Base-by-base conservation (phyloP, 2,888 invertebrate species). In the Pomacea canaliculata region DNA sequence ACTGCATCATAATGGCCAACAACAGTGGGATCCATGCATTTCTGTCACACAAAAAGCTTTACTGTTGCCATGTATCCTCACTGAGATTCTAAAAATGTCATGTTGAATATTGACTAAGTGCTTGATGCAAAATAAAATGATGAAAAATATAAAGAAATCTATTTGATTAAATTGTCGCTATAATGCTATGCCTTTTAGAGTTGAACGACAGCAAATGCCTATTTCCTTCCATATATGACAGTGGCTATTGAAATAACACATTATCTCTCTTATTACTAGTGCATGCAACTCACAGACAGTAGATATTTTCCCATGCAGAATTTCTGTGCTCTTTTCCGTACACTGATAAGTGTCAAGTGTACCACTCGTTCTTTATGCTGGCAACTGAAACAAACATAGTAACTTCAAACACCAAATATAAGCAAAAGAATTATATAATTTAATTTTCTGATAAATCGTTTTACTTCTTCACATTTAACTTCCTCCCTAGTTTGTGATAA, bases 1-100 rank as follows among this genome's bases (percentile, higher is more conserved):
- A 91, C 84, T 18, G 91, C 91, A 79, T 91, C 91, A 83, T 89
- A 90, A 27, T 87, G 86, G 19, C 91, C 91, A 4, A 89, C 89
- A 46, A 91, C 86, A 48, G 85, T 83, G 2, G 89, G 87, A 73
- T 89, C 89, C 67, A 91, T 87, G 65, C 91, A 79, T 87, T 90
- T 88, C 91, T 91, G 85, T 37, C 27, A 48, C 9, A 46, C 37
- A 70, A 76, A 65, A 51, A 23, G 49, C 37, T 37, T 37, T 37
- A 18, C 37, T 37, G 37, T 37, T 37, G 37, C 5, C 37, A 5
- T 37, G 37, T 5, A 37, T 37, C 37, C 5, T 37, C 37, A 37
- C 3, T 37, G 37, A 37, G 37, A 37, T 37, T 37, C 37, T 37
- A 37, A 37, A 37, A 5, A 37, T 37, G 23, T 37, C 37, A 37